phyloP scores from a whole-genome alignment of 2,797 vertebrate genomes.

The Chiloscyllium punctatum region DNA sequence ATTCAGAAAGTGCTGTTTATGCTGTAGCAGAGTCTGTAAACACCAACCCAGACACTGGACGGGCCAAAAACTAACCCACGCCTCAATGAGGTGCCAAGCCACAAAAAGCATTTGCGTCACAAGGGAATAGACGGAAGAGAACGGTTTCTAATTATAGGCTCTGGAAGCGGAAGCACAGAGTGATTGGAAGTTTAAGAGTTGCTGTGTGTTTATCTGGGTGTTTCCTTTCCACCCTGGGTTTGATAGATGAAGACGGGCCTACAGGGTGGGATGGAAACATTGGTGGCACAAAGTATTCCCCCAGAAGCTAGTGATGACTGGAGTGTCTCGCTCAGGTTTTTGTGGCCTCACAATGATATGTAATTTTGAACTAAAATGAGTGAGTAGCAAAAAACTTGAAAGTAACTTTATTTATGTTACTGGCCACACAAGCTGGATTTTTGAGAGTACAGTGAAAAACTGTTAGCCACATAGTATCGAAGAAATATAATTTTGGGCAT shows the following conservation, averaged over 20 bases:
- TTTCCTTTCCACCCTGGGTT: slow-evolving; percentile 65
- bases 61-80: slow-evolving; percentile 90
- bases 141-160: slow-evolving; percentile 98
- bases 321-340: slow-evolving; percentile 66
- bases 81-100: slow-evolving; percentile 99
- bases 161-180: slow-evolving; percentile 93
- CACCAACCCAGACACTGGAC: slow-evolving; percentile 80
- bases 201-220: slow-evolving; percentile 97
- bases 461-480: slow-evolving; percentile 30
- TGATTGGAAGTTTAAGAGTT: slow-evolving; percentile 95
- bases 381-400: slow-evolving; percentile 21
- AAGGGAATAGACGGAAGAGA: slow-evolving; percentile 93
- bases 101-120: slow-evolving; percentile 99
- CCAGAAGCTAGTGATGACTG: slow-evolving; percentile 60
- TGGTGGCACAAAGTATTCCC: slow-evolving; percentile 69
- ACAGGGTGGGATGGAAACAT: slow-evolving; percentile 64
- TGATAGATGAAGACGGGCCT: slow-evolving; percentile 73
- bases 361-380: slow-evolving; percentile 32
- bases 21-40: slow-evolving; percentile 77
- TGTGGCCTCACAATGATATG: slow-evolving; percentile 85
- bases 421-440: slow-evolving; percentile 22
- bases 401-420: slow-evolving; percentile 16
- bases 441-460: slow-evolving; percentile 22
- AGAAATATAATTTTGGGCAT: slow-evolving; percentile 14
- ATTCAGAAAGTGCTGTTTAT: slow-evolving; percentile 87